Evolutionary conservation across 1,140 invertebrate species (phyloP).

Genomic region (Delia radicum): DNA sequence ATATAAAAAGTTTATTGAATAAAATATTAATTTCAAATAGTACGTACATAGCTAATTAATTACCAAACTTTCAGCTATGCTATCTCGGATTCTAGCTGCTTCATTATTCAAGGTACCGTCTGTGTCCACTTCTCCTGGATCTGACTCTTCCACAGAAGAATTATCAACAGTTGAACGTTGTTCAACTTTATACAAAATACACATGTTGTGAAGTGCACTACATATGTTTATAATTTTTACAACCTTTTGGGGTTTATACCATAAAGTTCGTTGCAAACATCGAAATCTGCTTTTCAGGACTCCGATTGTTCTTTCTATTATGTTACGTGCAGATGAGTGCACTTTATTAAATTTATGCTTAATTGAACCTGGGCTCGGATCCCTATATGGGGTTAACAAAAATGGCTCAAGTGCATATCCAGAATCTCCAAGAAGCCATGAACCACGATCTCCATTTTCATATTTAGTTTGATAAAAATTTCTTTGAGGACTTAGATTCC

Average conservation of each 20-base stretch:
- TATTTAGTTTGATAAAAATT: not conserved
- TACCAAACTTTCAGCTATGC: not conserved
- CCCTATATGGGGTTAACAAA: not conserved
- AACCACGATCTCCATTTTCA: not conserved
- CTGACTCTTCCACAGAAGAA: not conserved
- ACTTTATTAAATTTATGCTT: not conserved
- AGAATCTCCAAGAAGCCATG: not conserved
- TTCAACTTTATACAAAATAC: too few species aligned
- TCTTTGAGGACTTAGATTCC: too few species aligned
- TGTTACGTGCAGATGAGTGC: not conserved
- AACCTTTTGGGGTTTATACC: too few species aligned
- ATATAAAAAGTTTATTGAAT: too few species aligned
- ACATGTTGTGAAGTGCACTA: too few species aligned
- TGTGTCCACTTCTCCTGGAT: not conserved
- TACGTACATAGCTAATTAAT: too few species aligned
- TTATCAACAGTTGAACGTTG: too few species aligned
- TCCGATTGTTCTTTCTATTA: not conserved
- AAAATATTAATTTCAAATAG: too few species aligned
- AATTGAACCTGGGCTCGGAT: not conserved
- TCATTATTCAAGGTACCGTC: not conserved
- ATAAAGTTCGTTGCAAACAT: not conserved
- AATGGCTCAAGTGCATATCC: not conserved
- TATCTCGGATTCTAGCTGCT: not conserved
- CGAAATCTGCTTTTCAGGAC: not conserved
- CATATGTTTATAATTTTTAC: too few species aligned